Percentiles rank a stretch among this genome's conserved stretches.
Conservation (phyloP, 2,113 vertebrate genomes). For the Pelecanus crispus region DNA sequence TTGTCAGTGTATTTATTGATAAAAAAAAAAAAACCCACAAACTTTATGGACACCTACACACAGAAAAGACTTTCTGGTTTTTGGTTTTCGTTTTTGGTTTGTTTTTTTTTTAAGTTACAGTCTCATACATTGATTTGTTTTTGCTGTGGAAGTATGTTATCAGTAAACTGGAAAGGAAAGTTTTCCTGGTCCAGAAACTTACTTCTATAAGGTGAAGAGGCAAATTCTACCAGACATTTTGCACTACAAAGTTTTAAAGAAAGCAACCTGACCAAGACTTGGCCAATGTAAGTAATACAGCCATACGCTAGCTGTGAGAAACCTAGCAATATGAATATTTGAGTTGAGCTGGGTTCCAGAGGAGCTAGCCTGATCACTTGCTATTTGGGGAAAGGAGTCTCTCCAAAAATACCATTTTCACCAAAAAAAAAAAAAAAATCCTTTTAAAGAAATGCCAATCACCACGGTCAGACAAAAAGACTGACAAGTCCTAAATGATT, state of each 20-base stretch:
- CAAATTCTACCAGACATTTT: background rate
- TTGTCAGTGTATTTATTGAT: background rate
- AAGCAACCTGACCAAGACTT: background rate
- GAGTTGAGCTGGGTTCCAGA: background rate
- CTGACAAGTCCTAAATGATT: background rate
- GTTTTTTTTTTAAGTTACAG: background rate
- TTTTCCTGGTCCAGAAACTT: background rate
- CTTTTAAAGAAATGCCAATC: background rate
- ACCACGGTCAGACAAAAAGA: background rate
- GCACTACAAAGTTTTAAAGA: background rate
- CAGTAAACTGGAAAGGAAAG: background rate
- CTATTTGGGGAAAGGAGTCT: background rate
- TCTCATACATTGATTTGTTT: background rate
- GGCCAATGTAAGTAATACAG: background rate
- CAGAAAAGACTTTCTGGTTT: background rate
- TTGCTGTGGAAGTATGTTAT: background rate
- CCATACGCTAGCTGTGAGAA: background rate
- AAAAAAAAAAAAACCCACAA: background rate
- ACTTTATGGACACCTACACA: background rate
- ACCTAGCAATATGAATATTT: background rate
- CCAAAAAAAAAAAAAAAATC: background rate
- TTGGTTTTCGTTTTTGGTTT: too few species aligned
- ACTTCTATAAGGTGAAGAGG: background rate
- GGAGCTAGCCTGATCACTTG: background rate
- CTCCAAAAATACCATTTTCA: background rate